phyloP scores from a whole-genome alignment of 1,140 invertebrate species.

The Ericerus pela region DNA sequence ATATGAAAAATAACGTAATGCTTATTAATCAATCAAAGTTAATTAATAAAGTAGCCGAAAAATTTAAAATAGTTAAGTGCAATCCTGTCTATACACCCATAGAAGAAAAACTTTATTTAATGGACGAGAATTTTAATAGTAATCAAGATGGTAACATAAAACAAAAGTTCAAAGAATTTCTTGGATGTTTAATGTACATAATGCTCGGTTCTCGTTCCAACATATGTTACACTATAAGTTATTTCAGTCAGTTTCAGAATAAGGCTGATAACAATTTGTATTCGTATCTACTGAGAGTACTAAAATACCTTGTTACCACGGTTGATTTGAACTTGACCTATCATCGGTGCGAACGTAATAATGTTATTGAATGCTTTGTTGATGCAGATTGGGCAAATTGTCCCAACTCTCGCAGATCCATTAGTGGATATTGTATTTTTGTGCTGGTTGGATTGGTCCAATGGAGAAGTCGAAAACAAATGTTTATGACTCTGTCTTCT shows the following conservation, averaged over 20 bases:
- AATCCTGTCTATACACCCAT: no score
- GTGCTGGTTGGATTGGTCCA: slow-evolving; percentile 16
- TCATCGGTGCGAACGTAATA: neutral
- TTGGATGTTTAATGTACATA: slow-evolving; percentile 30
- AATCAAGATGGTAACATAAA: no score
- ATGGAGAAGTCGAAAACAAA: slow-evolving; percentile 23
- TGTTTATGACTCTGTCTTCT: slow-evolving; percentile 21
- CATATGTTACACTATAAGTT: slow-evolving; percentile 21
- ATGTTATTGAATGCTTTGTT: slow-evolving; percentile 23
- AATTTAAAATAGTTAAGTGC: no score
- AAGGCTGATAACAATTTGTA: neutral
- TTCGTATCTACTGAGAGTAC: neutral
- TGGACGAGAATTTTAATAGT: neutral
- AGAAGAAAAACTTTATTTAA: no score
- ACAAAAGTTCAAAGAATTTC: slow-evolving; percentile 27
- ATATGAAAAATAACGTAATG: no score
- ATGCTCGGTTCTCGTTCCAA: slow-evolving; percentile 31
- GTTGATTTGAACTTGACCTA: neutral
- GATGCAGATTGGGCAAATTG: slow-evolving; percentile 30
- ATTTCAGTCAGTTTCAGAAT: slow-evolving; percentile 15
- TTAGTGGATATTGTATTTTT: slow-evolving; percentile 21
- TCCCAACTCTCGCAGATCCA: slow-evolving; percentile 24
- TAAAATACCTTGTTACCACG: neutral
- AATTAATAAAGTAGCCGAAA: no score
- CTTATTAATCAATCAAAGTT: no score